Conservation (phyloP, 1,140 invertebrate species). For the Bursaphelenchus mucronatus region DNA sequence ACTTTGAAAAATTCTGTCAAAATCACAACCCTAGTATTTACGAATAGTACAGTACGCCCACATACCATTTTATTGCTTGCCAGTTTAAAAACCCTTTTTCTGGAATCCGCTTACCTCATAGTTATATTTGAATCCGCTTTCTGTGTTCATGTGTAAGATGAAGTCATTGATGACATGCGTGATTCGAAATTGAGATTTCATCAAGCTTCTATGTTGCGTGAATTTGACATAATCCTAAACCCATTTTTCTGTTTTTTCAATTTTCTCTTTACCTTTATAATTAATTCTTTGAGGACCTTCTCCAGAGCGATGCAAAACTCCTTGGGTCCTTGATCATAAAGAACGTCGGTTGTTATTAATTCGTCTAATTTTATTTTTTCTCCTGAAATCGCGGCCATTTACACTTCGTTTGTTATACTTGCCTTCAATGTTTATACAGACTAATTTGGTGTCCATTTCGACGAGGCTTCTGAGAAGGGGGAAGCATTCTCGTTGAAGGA, state of each 20-base stretch:
- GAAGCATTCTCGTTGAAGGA: conserved; percentile 37
- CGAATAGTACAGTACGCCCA: neutral
- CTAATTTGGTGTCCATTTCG: conserved; percentile 2
- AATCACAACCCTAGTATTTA: too few relatives aligned
- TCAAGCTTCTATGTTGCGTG: conserved; percentile 22
- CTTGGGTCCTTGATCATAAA: conserved; percentile 30
- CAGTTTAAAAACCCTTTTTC: neutral
- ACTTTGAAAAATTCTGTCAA: too few relatives aligned
- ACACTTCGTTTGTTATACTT: conserved; percentile 17
- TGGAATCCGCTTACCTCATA: conserved; percentile 22
- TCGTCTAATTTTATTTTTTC: conserved; percentile 25
- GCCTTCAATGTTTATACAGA: conserved; percentile 28
- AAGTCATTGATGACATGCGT: conserved; percentile 31
- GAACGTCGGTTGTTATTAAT: conserved; percentile 24
- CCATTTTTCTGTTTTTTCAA: neutral
- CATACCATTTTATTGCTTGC: conserved; percentile 9
- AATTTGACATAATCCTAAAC: conserved; percentile 22
- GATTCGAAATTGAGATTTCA: conserved; percentile 20
- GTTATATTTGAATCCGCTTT: conserved; percentile 18
- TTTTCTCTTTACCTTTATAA: conserved; percentile 30
- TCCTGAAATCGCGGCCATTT: conserved; percentile 21
- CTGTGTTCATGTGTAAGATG: conserved; percentile 20
- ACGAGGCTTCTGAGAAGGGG: conserved; percentile 24
- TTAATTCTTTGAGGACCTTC: conserved; percentile 25
- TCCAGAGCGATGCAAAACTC: conserved; percentile 20